These are phyloP conservation scores for Zapus hudsonius DNA, from an alignment of 2,113 vertebrate genomes.

Conservation along the genomic window DNA sequence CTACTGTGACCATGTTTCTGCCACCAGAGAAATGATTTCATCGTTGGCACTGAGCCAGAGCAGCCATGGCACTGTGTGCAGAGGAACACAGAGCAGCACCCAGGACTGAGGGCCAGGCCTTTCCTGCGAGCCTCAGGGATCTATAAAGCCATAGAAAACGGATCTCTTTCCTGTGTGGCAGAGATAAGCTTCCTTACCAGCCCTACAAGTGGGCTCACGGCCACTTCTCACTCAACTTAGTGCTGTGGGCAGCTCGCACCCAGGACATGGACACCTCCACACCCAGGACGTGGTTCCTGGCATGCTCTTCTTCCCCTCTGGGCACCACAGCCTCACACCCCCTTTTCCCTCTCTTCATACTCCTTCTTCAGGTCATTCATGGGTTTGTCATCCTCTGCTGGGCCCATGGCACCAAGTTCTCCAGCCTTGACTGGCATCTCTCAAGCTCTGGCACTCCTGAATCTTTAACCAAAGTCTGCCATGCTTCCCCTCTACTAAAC, in stretches of 20 bases:
- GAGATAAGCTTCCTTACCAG: neutral
- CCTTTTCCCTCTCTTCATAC: neutral
- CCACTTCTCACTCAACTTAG: neutral
- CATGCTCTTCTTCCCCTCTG: neutral
- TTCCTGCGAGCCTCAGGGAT: neutral
- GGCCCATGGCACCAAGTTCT: accelerated
- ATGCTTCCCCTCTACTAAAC: neutral
- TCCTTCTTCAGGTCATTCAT: neutral
- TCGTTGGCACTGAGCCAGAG: neutral
- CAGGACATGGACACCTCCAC: neutral
- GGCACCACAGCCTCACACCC: neutral
- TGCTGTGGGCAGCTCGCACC: neutral
- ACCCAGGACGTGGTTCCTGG: neutral
- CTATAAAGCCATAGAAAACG: neutral
- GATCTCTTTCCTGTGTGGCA: neutral
- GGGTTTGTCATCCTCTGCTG: neutral
- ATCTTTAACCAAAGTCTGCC: neutral
- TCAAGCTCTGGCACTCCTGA: too few relatives aligned
- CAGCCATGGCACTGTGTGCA: neutral
- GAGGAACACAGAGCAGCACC: neutral
- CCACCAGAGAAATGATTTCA: neutral
- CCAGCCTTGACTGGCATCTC: neutral
- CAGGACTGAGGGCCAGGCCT: neutral
- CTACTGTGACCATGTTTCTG: neutral
- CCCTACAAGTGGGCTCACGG: neutral